Evolutionary conservation across 2,888 invertebrate species (phyloP).

Genomic region (Drosophila melanosoma): DNA sequence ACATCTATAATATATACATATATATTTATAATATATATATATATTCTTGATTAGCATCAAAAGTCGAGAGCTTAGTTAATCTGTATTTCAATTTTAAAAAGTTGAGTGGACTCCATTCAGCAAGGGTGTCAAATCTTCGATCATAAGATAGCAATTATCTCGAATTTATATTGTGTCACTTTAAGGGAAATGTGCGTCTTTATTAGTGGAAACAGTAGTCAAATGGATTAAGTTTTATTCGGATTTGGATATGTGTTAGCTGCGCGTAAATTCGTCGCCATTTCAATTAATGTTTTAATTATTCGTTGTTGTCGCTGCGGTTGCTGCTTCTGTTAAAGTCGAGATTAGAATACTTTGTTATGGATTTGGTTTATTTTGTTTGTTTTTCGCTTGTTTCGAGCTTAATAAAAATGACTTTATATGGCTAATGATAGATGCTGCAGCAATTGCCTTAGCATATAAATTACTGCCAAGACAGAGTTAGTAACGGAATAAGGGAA

Average conservation of each 20-base stretch:
- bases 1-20: neutral
- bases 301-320: constrained; percentile 12
- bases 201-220: constrained; percentile 43
- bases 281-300: constrained; percentile 65
- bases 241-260: constrained; percentile 12
- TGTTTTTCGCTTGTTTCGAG: constrained; percentile 12
- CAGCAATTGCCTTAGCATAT: constrained; percentile 1
- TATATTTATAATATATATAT: neutral
- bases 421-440: constrained; percentile 12
- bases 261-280: constrained; percentile 21
- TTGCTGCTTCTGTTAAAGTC: constrained; percentile 25
- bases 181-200: constrained; percentile 42
- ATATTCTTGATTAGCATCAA: neutral
- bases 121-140: neutral
- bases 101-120: neutral
- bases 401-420: constrained; percentile 20
- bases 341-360: constrained; percentile 13
- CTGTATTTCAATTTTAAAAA: neutral
- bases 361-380: constrained; percentile 6
- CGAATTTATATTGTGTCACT: constrained; percentile 5
- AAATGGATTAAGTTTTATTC: constrained; percentile 24
- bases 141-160: neutral
- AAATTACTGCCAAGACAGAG: neutral
- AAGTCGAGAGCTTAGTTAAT: neutral
- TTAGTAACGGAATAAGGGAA: neutral